Percentiles rank a stretch among this genome's conserved stretches.
Evolutionary conservation across 2,113 vertebrate species (phyloP).

Genomic region (Callorhinus ursinus): DNA sequence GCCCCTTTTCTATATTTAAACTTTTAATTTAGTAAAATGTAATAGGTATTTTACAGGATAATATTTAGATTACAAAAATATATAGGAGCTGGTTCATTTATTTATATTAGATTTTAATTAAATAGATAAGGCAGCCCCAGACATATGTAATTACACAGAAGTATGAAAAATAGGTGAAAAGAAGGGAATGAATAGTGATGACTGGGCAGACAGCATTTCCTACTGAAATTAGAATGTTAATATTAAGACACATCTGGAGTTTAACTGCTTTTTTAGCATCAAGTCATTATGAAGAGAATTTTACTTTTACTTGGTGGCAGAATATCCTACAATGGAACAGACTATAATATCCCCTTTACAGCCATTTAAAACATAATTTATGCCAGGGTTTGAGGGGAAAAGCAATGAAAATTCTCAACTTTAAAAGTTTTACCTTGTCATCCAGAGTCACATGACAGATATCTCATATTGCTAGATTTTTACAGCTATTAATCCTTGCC

Average conservation of each 20-base stretch:
- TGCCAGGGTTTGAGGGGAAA: neutral
- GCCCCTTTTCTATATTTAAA: neutral
- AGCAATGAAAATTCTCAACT: neutral
- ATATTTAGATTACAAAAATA: neutral
- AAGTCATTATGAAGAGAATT: neutral
- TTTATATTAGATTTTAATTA: neutral
- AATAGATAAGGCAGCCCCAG: neutral
- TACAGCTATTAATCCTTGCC: neutral
- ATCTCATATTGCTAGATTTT: neutral
- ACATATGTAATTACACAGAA: neutral
- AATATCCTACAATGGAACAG: neutral
- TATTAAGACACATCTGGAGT: neutral
- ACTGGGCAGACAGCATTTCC: neutral
- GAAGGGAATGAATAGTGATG: neutral
- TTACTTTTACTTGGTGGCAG: neutral
- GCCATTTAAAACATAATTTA: neutral
- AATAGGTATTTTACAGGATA: neutral
- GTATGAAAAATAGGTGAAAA: neutral
- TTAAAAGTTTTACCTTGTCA: neutral
- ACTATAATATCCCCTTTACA: neutral
- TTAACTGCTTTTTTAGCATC: neutral
- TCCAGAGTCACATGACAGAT: neutral
- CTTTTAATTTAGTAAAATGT: neutral
- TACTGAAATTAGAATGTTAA: neutral
- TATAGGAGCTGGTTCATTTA: neutral